phyloP scores from a whole-genome alignment of 2,113 vertebrate species.

The Phaethon lepturus region DNA sequence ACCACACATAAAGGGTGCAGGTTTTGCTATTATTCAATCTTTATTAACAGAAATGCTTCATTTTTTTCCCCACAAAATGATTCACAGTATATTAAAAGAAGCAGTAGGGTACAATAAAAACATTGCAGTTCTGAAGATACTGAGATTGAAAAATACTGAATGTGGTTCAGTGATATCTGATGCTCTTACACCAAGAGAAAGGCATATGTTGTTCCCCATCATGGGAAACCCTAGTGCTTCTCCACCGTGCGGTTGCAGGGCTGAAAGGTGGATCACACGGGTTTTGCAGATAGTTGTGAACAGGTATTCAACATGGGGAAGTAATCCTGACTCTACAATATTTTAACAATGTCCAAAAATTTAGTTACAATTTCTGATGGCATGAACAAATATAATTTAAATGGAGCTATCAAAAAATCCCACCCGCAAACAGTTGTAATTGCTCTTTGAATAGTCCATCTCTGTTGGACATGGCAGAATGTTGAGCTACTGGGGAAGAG shows the following conservation, averaged over 20 bases:
- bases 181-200: neutral
- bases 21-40: neutral
- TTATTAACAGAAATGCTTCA: neutral
- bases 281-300: neutral
- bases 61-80: neutral
- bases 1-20: neutral
- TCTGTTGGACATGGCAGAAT: neutral
- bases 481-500: neutral
- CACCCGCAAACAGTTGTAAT: neutral
- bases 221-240: neutral
- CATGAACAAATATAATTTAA: neutral
- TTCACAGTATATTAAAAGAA: neutral
- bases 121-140: neutral
- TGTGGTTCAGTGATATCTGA: neutral
- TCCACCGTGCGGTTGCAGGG: neutral
- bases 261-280: neutral
- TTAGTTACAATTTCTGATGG: neutral
- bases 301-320: neutral
- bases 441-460: neutral
- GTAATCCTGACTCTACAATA: neutral
- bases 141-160: neutral
- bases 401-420: accelerated
- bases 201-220: neutral
- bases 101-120: neutral
- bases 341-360: neutral